Conservation (phyloP, 2,888 invertebrate genomes). For the Cryptocephalus moraei region DNA sequence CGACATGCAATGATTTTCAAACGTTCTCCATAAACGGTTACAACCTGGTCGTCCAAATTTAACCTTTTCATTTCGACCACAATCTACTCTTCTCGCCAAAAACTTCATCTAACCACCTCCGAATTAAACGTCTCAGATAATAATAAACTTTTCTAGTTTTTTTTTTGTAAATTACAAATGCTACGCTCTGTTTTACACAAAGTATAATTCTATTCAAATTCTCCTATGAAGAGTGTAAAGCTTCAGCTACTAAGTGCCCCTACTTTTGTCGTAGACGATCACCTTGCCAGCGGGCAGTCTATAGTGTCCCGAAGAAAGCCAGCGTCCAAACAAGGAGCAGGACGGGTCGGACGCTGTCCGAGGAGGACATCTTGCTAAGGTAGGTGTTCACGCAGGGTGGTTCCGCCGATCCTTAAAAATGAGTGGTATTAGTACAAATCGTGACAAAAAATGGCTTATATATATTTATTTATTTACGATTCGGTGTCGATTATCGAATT, state of each 20-base stretch:
- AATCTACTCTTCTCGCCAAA: too few relatives aligned
- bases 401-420: constrained; percentile 33
- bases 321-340: constrained; percentile 11
- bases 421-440: not conserved
- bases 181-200: constrained; percentile 9
- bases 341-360: constrained; percentile 7
- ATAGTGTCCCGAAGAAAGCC: constrained; percentile 20
- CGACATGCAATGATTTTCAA: too few relatives aligned
- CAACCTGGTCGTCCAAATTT: too few relatives aligned
- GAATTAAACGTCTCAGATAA: too few relatives aligned
- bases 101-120: too few relatives aligned
- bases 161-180: not conserved
- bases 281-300: constrained; percentile 7
- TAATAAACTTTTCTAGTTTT: too few relatives aligned
- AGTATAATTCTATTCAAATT: constrained; percentile 14
- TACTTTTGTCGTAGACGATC: constrained; percentile 3
- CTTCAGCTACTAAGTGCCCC: constrained; percentile 17
- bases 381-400: constrained; percentile 33
- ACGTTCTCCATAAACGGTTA: too few relatives aligned
- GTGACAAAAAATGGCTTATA: not conserved
- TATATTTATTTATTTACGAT: too few relatives aligned
- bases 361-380: constrained; percentile 27
- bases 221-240: constrained; percentile 18
- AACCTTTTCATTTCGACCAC: too few relatives aligned
- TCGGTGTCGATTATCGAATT: too few relatives aligned